Conservation (phyloP, 2,888 invertebrate genomes). For the Chelonus formosanus region DNA sequence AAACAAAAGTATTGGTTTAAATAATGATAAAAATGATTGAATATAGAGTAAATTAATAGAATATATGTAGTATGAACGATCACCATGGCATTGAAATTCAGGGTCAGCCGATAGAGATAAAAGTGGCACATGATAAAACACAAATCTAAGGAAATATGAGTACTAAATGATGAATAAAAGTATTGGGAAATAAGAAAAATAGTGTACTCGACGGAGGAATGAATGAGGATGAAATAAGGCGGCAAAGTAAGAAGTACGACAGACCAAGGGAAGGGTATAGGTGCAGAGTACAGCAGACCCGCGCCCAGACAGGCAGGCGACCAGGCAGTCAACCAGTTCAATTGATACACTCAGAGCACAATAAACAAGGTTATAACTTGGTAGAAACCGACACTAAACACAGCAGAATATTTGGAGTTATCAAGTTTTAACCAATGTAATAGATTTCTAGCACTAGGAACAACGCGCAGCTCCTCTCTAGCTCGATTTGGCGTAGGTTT, state of each 20-base stretch:
- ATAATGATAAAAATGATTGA: neutral
- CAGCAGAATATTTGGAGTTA: neutral
- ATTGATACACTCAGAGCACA: constrained; percentile 53
- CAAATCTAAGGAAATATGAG: neutral
- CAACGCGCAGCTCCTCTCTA: constrained; percentile 47
- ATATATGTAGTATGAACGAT: constrained; percentile 1
- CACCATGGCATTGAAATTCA: constrained; percentile 31
- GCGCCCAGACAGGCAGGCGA: constrained; percentile 56
- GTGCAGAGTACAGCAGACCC: constrained; percentile 43
- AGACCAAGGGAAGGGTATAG: constrained; percentile 32
- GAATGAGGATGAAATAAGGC: constrained; percentile 22
- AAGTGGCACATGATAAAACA: constrained; percentile 16
- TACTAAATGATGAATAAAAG: constrained; percentile 21
- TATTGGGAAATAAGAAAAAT: constrained; percentile 38
- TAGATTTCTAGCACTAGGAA: constrained; percentile 17
- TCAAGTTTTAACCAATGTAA: neutral
- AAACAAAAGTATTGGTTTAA: neutral
- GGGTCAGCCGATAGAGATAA: constrained; percentile 27
- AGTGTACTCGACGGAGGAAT: constrained; percentile 24
- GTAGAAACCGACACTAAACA: neutral
- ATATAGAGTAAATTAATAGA: constrained; percentile 3
- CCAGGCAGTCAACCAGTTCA: constrained; percentile 33
- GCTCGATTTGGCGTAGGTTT: constrained; percentile 61
- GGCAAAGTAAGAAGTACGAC: constrained; percentile 38
- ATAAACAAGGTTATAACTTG: constrained; percentile 49